These are phyloP conservation scores for Eupleurogrammus muticus DNA, from an alignment of 2,797 vertebrate species.

Conservation along the genomic window DNA sequence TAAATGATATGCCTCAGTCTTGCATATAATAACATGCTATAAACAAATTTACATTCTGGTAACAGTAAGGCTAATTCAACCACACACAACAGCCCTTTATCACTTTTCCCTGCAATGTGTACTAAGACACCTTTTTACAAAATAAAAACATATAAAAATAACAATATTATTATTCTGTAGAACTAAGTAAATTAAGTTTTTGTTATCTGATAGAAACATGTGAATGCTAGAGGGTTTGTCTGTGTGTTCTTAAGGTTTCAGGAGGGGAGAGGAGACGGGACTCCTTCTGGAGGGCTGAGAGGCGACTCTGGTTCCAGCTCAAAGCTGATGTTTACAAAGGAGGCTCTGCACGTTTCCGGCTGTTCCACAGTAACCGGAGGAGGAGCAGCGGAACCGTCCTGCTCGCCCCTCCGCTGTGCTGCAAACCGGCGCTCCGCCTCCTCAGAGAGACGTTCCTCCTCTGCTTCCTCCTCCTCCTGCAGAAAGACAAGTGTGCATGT, in stretches of 20 bases:
- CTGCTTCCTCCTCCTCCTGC: constrained; percentile 96
- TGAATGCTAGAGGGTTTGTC: constrained; percentile 9
- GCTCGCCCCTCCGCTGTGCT: constrained; percentile 83
- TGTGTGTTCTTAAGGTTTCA: constrained; percentile 70
- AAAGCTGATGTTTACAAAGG: constrained; percentile 95
- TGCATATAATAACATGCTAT: constrained; percentile 21
- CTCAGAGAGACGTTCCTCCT: constrained; percentile 91
- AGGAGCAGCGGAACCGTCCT: constrained; percentile 80
- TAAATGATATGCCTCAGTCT: constrained; percentile 3
- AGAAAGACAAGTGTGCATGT: constrained; percentile 13
- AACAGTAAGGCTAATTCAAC: constrained; percentile 35
- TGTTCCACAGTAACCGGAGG: constrained; percentile 85
- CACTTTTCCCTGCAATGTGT: constrained; percentile 33
- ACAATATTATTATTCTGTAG: constrained; percentile 30
- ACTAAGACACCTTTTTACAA: constrained; percentile 32
- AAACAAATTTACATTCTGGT: constrained; percentile 46
- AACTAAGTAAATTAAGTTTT: constrained; percentile 29
- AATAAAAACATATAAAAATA: constrained; percentile 49
- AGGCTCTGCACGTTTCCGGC: constrained; percentile 84
- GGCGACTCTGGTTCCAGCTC: constrained; percentile 88
- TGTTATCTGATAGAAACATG: constrained; percentile 19
- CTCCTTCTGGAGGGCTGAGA: constrained; percentile 77
- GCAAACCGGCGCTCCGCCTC: constrained; percentile 64
- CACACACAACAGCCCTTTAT: constrained; percentile 43
- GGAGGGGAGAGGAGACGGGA: constrained; percentile 85